phyloP scores from a whole-genome alignment of 2,888 invertebrate genomes.

The Ashinkailepas kermadecensis region DNA sequence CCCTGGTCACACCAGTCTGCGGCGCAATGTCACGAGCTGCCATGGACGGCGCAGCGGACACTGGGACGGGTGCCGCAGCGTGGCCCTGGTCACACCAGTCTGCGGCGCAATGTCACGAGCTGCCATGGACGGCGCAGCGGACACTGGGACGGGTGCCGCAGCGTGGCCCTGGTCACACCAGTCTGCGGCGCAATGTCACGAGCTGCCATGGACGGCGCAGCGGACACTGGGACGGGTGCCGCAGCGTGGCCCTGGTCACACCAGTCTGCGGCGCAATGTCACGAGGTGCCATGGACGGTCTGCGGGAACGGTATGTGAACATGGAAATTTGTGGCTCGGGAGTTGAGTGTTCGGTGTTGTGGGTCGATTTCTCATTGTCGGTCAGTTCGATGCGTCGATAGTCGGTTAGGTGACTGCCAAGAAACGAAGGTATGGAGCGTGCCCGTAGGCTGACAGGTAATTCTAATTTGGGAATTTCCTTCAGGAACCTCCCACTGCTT shows the following conservation, averaged over 20 bases:
- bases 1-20: neutral
- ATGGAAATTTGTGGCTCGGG: too few relatives aligned
- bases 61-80: conserved; percentile 26
- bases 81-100: neutral
- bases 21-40: too few relatives aligned
- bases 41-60: conserved; percentile 47
- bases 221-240: conserved; percentile 42
- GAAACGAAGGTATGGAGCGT: too few relatives aligned
- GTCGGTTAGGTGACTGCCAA: too few relatives aligned
- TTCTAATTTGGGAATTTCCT: too few relatives aligned
- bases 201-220: conserved; percentile 42
- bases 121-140: conserved; percentile 44
- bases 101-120: neutral
- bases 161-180: neutral
- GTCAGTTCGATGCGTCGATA: too few relatives aligned
- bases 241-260: neutral
- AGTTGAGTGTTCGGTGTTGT: too few relatives aligned
- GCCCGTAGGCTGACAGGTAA: too few relatives aligned
- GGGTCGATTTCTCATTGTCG: too few relatives aligned
- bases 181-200: neutral
- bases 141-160: conserved; percentile 38
- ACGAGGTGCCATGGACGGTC: neutral
- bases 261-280: neutral
- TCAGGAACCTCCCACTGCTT: too few relatives aligned
- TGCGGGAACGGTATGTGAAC: neutral